These are phyloP conservation scores for Orius laevigatus DNA, from an alignment of 1,140 invertebrate species.

Conservation along the genomic window DNA sequence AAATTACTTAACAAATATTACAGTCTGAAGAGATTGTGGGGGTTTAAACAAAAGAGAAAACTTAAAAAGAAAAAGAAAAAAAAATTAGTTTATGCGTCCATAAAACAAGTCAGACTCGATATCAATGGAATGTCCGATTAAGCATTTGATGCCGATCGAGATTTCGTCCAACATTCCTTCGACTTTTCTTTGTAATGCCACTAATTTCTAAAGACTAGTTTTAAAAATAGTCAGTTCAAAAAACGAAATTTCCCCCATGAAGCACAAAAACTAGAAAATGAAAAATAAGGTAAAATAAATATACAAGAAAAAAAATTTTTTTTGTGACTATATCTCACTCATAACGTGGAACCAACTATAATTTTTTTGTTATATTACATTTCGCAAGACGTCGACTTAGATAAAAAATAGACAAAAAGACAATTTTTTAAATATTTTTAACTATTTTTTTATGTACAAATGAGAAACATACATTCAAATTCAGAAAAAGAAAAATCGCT, in stretches of 20 bases:
- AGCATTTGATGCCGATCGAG: too few relatives aligned
- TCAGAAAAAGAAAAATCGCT: too few relatives aligned
- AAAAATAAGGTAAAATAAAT: not conserved
- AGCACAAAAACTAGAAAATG: too few relatives aligned
- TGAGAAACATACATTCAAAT: too few relatives aligned
- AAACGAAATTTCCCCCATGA: not conserved
- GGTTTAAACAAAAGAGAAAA: slow-evolving; percentile 6
- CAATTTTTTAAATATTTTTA: too few relatives aligned
- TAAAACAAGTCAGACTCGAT: not conserved
- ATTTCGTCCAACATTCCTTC: too few relatives aligned
- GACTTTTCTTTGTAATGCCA: not conserved
- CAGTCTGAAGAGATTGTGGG: slow-evolving; percentile 7
- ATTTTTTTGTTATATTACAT: not conserved
- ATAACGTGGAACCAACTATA: not conserved
- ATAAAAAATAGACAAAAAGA: slow-evolving; percentile 2
- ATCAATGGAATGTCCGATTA: not conserved
- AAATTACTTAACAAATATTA: slow-evolving; percentile 10
- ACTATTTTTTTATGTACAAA: too few relatives aligned
- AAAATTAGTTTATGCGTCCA: not conserved
- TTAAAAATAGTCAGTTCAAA: slow-evolving; percentile 11
- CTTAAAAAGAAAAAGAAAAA: not conserved
- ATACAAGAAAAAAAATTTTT: not conserved
- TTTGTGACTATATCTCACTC: not conserved
- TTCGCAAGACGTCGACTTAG: not conserved
- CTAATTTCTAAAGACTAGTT: slow-evolving; percentile 12